Percentiles rank a stretch among this genome's conserved stretches.
Conservation (phyloP, 2,888 invertebrate species). For the Ophraella communa region DNA sequence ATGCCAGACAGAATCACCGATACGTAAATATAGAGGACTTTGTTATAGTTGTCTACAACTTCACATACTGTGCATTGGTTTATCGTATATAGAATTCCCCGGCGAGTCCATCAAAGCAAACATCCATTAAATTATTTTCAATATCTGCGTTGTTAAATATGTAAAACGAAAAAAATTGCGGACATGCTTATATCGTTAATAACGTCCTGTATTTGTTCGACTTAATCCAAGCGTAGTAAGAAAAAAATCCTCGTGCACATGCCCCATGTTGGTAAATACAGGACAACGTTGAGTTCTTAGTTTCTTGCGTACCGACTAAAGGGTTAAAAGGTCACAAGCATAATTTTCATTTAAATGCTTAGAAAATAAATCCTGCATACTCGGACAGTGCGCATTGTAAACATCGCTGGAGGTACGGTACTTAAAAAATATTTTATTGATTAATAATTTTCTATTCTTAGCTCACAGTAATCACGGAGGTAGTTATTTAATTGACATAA, state of each 20-base stretch:
- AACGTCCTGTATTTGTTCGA: constrained; percentile 39
- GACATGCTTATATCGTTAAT: constrained; percentile 34
- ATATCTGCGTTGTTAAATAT: constrained; percentile 24
- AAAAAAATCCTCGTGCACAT: constrained; percentile 31
- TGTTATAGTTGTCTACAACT: neutral
- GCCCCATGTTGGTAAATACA: constrained; percentile 15
- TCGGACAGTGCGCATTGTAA: constrained; percentile 18
- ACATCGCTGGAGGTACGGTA: neutral
- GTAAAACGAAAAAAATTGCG: constrained; percentile 20
- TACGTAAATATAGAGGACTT: neutral
- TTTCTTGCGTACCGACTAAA: constrained; percentile 35
- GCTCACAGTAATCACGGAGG: neutral
- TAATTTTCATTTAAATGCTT: constrained; percentile 44
- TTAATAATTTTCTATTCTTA: neutral
- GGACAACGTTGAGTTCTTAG: constrained; percentile 40
- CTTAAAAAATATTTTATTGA: neutral
- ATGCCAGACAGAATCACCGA: neutral
- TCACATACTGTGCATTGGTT: neutral
- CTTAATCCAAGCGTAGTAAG: constrained; percentile 37
- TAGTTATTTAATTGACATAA: neutral
- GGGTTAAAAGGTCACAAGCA: constrained; percentile 39
- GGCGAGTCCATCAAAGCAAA: neutral
- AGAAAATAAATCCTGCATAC: constrained; percentile 29
- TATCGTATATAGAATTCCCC: neutral
- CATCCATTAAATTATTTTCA: constrained; percentile 4